These are phyloP conservation scores for Arrhamphus sclerolepis DNA, from an alignment of 2,797 vertebrate species.

Conservation along the genomic window DNA sequence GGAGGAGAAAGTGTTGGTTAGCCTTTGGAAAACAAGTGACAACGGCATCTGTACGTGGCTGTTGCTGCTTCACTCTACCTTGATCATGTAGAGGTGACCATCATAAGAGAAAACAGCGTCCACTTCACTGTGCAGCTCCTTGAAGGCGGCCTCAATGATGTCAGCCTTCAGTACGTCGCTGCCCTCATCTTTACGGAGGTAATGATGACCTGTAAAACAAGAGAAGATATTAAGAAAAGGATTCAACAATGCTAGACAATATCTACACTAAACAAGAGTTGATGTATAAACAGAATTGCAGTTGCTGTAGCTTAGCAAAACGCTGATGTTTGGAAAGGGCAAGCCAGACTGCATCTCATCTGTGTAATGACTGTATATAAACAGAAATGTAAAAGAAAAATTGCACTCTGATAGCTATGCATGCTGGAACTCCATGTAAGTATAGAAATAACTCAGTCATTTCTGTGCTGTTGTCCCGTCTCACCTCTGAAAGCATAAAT, in stretches of 20 bases:
- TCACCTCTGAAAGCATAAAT: conserved; percentile 86
- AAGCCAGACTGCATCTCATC: no score
- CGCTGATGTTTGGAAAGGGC: no score
- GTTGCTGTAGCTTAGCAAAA: no score
- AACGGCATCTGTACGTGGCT: not conserved
- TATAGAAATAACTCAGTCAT: no score
- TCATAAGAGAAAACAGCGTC: conserved; percentile 72
- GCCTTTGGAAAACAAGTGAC: not conserved
- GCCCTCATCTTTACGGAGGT: conserved; percentile 39
- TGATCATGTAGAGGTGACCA: conserved; percentile 72
- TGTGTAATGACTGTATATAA: no score
- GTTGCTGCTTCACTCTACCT: conserved; percentile 49
- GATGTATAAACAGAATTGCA: no score
- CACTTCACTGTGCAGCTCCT: conserved; percentile 73
- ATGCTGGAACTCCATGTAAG: not conserved
- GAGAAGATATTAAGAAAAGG: not conserved
- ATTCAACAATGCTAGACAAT: no score
- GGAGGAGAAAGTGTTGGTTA: not conserved
- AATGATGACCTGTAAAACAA: conserved; percentile 67
- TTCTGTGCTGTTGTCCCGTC: not conserved
- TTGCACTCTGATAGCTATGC: no score
- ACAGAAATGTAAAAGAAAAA: no score
- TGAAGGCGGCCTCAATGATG: conserved; percentile 67
- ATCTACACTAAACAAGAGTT: no score
- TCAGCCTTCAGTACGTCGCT: conserved; percentile 48